phyloP scores from a whole-genome alignment of 2,888 invertebrate species.

The Odontocerum albicorne region DNA sequence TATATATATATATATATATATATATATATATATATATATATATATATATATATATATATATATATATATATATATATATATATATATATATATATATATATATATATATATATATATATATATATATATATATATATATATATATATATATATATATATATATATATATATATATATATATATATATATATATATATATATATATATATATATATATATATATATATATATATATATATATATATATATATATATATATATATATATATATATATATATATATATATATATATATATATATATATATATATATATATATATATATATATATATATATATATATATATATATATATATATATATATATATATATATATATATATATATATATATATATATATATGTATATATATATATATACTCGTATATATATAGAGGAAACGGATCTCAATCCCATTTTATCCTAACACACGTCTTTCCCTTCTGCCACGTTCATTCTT shows the following conservation, averaged over 20 bases:
- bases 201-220: background rate
- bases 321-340: conserved; percentile 8
- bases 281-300: background rate
- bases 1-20: background rate
- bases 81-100: background rate
- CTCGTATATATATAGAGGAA: too few relatives aligned
- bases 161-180: background rate
- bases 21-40: background rate
- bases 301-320: conserved; percentile 1
- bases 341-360: conserved; percentile 10
- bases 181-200: background rate
- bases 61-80: background rate
- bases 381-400: conserved; percentile 1
- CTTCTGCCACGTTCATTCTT: too few relatives aligned
- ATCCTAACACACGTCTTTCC: too few relatives aligned
- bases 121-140: background rate
- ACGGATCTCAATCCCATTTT: too few relatives aligned
- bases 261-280: background rate
- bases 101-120: background rate
- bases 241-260: background rate
- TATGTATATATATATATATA: too few relatives aligned
- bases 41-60: background rate
- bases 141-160: background rate
- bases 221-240: background rate
- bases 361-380: conserved; percentile 10